Conservation (phyloP, 2,113 vertebrate species). For the Hyperopisus bebe region DNA sequence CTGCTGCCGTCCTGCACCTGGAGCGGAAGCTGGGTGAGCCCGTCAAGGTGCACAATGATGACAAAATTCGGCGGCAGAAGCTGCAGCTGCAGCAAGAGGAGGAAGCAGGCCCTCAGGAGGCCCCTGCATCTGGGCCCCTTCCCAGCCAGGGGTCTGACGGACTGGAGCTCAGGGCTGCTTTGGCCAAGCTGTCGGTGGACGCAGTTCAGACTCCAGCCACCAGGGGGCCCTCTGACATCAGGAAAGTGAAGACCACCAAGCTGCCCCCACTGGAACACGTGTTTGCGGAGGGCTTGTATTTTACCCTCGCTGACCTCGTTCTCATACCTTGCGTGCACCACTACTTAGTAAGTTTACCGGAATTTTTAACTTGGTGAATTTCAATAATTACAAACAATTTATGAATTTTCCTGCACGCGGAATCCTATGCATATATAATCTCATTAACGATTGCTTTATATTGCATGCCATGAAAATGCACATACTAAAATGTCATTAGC, state of each 20-base stretch:
- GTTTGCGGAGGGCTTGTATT: constrained; percentile 93
- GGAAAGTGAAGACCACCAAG: constrained; percentile 76
- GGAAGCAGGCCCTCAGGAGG: constrained; percentile 16
- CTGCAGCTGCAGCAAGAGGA: constrained; percentile 65
- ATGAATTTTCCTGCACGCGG: background rate
- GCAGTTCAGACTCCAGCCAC: constrained; percentile 46
- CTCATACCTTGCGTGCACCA: constrained; percentile 85
- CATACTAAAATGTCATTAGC: background rate
- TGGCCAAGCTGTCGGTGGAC: constrained; percentile 69
- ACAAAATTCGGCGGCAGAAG: constrained; percentile 91
- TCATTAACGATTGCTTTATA: background rate
- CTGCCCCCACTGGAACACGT: constrained; percentile 76
- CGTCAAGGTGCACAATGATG: constrained; percentile 89
- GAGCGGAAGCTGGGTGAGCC: constrained; percentile 82
- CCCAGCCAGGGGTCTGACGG: constrained; percentile 32
- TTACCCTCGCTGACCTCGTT: constrained; percentile 88
- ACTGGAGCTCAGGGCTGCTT: constrained; percentile 73
- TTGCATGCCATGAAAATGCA: background rate
- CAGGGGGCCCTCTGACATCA: constrained; percentile 73
- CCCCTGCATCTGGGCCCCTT: background rate
- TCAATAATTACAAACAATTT: background rate
- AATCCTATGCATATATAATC: background rate
- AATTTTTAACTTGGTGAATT: background rate
- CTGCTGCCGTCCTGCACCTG: constrained; percentile 69
- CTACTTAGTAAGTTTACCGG: constrained; percentile 75